phyloP scores from a whole-genome alignment of 2,797 vertebrate genomes.

The Danio kyathit region DNA sequence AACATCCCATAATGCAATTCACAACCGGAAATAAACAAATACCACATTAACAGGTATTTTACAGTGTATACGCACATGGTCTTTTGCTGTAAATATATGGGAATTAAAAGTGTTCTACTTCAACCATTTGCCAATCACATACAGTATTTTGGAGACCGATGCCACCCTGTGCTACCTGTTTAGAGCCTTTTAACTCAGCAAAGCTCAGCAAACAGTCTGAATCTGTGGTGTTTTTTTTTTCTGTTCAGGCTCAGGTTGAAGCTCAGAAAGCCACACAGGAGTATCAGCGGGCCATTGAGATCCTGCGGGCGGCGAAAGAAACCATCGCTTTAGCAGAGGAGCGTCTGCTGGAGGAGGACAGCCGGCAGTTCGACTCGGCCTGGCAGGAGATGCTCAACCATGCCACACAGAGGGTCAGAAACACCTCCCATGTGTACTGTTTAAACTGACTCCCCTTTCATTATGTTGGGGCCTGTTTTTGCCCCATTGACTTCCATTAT shows the following conservation, averaged over 20 bases:
- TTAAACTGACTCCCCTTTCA: too few species aligned
- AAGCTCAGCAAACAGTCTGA: neutral
- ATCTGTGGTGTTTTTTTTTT: neutral
- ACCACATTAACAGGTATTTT: too few species aligned
- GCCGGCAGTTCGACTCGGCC: constrained; percentile 95
- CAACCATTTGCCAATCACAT: too few species aligned
- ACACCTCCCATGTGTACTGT: neutral
- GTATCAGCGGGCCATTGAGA: constrained; percentile 95
- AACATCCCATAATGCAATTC: too few species aligned
- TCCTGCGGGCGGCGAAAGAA: constrained; percentile 95
- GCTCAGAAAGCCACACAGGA: constrained; percentile 96
- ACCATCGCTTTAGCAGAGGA: constrained; percentile 95
- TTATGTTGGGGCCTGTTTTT: too few species aligned
- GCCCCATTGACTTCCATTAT: too few species aligned
- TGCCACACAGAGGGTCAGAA: constrained; percentile 91
- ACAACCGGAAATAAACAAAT: too few species aligned
- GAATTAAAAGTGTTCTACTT: too few species aligned
- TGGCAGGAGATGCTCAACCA: constrained; percentile 99
- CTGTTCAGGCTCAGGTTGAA: constrained; percentile 89
- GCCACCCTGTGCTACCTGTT: too few species aligned
- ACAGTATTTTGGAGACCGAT: too few species aligned
- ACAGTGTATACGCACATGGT: too few species aligned
- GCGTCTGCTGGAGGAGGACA: constrained; percentile 94
- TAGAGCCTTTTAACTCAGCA: neutral
- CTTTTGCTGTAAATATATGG: too few species aligned